Percentiles rank a stretch among this genome's conserved stretches.
These are phyloP conservation scores for Polydrusus tereticollis DNA, from an alignment of 2,888 invertebrate species.

Conservation along the genomic window DNA sequence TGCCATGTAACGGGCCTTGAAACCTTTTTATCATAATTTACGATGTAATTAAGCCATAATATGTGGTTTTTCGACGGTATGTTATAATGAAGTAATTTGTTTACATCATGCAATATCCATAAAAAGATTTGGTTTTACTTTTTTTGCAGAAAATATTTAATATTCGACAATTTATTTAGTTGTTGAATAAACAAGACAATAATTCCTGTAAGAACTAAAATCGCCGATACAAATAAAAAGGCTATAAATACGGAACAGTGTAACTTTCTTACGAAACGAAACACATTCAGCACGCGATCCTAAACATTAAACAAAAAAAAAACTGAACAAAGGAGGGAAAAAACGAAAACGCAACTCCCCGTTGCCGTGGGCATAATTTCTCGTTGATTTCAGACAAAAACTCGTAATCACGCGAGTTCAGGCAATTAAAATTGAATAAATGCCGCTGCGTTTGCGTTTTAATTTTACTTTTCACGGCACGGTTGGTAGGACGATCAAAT, in stretches of 20 bases:
- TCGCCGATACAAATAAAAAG: not conserved
- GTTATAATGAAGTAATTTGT: too few species aligned
- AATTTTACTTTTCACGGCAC: not conserved
- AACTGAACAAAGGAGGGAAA: constrained; percentile 8
- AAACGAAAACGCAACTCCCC: constrained; percentile 11
- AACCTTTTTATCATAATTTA: too few species aligned
- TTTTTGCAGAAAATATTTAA: not conserved
- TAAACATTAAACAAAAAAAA: constrained; percentile 6
- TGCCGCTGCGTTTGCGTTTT: constrained; percentile 18
- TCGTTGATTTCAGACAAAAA: constrained; percentile 20
- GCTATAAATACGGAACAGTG: not conserved
- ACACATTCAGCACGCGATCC: constrained; percentile 12
- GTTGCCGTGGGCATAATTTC: constrained; percentile 23
- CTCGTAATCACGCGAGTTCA: constrained; percentile 11
- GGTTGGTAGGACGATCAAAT: not conserved
- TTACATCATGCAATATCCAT: too few species aligned
- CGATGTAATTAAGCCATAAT: too few species aligned
- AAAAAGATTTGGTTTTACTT: too few species aligned
- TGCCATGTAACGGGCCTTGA: not conserved
- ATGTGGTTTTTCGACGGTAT: too few species aligned
- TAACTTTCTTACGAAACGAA: constrained; percentile 7
- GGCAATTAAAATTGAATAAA: constrained; percentile 23
- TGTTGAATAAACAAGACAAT: too few species aligned
- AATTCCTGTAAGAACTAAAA: not conserved
- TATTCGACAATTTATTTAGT: not conserved